Percentiles rank a stretch among this genome's conserved stretches.
These are phyloP conservation scores for Sarcophaga variegata DNA, from an alignment of 2,888 invertebrate species.

Conservation along the genomic window DNA sequence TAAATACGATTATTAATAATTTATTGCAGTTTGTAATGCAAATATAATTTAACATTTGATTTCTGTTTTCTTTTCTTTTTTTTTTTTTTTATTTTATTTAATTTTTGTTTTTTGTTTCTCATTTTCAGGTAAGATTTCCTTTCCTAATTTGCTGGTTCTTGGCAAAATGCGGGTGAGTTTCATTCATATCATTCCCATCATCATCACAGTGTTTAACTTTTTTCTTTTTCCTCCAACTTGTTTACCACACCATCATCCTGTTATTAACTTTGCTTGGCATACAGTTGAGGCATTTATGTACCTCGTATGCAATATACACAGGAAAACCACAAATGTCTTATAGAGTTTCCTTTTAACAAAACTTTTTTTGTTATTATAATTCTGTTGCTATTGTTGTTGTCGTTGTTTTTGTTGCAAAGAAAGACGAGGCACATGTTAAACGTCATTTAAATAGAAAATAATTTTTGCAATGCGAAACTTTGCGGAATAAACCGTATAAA, in stretches of 20 bases:
- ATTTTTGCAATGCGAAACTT: constrained; percentile 69
- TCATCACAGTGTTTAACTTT: not conserved
- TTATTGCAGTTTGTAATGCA: constrained; percentile 69
- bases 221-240: too few species aligned
- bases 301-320: constrained; percentile 39
- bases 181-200: not conserved
- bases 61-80: constrained; percentile 20
- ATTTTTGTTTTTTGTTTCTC: constrained; percentile 36
- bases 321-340: constrained; percentile 69
- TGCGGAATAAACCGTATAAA: constrained; percentile 58
- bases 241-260: constrained; percentile 64
- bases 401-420: constrained; percentile 43
- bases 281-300: constrained; percentile 28
- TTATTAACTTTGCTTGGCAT: constrained; percentile 60
- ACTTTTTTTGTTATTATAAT: constrained; percentile 16
- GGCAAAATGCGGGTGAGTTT: constrained; percentile 65
- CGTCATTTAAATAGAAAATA: constrained; percentile 68
- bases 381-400: constrained; percentile 1
- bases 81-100: constrained; percentile 29
- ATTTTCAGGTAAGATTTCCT: constrained; percentile 61
- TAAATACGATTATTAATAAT: constrained; percentile 66
- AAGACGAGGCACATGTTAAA: constrained; percentile 66
- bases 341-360: constrained; percentile 65
- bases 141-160: constrained; percentile 45
- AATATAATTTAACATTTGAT: constrained; percentile 54